These are phyloP conservation scores for Acromyrmex echinatior DNA, from an alignment of 1,140 invertebrate genomes.

Conservation along the genomic window DNA sequence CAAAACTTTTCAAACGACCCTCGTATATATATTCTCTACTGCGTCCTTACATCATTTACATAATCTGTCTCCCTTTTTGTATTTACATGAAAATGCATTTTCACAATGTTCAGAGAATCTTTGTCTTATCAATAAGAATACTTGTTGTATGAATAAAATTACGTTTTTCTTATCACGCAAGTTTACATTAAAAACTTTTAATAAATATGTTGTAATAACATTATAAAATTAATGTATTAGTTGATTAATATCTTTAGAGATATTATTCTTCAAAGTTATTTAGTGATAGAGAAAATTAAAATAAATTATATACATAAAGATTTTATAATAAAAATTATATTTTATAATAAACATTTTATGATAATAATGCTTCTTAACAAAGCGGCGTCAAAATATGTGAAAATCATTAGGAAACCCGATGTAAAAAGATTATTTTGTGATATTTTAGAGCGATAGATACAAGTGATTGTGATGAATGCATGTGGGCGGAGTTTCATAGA, in stretches of 20 bases:
- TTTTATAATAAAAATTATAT: not conserved
- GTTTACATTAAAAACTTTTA: not conserved
- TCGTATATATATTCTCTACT: not conserved
- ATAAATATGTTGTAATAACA: not conserved
- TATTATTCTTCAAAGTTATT: not conserved
- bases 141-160: not conserved
- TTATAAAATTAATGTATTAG: not conserved
- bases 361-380: not conserved
- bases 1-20: too few species aligned
- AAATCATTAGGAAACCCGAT: not conserved
- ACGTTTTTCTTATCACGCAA: not conserved
- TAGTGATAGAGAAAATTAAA: not conserved
- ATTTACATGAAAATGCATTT: not conserved
- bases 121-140: not conserved
- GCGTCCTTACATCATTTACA: not conserved
- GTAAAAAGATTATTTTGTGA: not conserved
- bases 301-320: not conserved
- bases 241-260: too few species aligned
- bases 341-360: not conserved
- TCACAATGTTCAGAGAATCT: not conserved
- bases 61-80: not conserved
- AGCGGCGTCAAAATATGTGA: not conserved
- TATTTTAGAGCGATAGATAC: constrained; percentile 22
- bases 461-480: constrained; percentile 17
- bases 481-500: constrained; percentile 70